Evolutionary conservation across 2,797 vertebrate genomes (phyloP).

Genomic region (Vespertilio murinus): DNA sequence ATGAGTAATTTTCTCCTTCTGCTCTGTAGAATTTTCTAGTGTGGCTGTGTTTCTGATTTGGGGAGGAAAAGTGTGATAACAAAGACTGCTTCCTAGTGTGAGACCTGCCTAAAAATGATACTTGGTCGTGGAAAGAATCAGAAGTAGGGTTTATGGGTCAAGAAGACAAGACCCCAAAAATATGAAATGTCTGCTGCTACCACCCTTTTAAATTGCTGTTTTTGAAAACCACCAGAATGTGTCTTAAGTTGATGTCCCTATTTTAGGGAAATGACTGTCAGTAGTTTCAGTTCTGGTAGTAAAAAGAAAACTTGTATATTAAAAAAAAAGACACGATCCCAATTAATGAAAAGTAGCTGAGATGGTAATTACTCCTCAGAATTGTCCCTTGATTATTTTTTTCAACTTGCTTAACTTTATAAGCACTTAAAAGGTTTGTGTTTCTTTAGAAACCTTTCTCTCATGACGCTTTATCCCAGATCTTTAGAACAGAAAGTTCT

Average conservation of each 20-base stretch:
- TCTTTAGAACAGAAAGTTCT: neutral
- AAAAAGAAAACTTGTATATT: constrained; percentile 86
- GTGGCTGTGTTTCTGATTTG: neutral
- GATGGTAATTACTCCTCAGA: neutral
- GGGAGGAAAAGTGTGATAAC: neutral
- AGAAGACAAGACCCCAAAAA: constrained; percentile 62
- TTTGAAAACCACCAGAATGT: constrained; percentile 87
- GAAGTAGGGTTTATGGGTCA: neutral
- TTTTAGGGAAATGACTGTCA: constrained; percentile 85
- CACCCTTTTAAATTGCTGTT: constrained; percentile 86
- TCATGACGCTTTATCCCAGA: neutral
- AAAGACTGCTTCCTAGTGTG: neutral
- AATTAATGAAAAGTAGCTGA: neutral
- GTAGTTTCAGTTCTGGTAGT: constrained; percentile 85
- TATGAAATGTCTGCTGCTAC: constrained; percentile 85
- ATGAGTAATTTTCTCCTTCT: neutral
- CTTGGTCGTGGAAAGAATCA: neutral
- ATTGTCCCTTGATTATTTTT: neutral
- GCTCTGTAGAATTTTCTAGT: neutral
- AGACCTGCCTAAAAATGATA: neutral
- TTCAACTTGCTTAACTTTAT: neutral
- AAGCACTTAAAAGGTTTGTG: neutral
- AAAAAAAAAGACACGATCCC: neutral
- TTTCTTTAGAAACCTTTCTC: constrained; percentile 24
- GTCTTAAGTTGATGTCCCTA: constrained; percentile 85